Evolutionary conservation across 2,888 invertebrate genomes (phyloP).

Genomic region (Trissonchulus sp.): DNA sequence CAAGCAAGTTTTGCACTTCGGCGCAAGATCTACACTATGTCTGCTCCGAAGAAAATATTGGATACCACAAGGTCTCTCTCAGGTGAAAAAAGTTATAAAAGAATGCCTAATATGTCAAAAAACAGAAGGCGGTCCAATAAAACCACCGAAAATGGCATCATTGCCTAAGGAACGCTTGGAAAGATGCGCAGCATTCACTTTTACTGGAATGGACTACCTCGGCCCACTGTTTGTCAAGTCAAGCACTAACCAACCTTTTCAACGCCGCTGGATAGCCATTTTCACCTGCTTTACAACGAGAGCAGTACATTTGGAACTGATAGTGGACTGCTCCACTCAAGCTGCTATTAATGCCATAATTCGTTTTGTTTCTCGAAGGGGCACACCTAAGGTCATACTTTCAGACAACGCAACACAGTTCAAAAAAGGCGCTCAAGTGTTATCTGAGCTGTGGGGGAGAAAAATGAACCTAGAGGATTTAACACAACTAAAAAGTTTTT

Average conservation of each 20-base stretch:
- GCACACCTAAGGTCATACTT: slow-evolving; percentile 47
- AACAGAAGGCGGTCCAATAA: slow-evolving; percentile 23
- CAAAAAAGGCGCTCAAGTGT: too few species aligned
- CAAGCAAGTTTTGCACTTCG: slow-evolving; percentile 17
- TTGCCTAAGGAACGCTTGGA: slow-evolving; percentile 27
- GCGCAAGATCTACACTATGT: slow-evolving; percentile 20
- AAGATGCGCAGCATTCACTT: slow-evolving; percentile 13
- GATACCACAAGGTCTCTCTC: slow-evolving; percentile 26
- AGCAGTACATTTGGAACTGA: slow-evolving; percentile 52
- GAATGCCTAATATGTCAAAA: slow-evolving; percentile 24
- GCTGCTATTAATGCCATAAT: slow-evolving; percentile 46
- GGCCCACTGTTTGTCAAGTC: slow-evolving; percentile 49
- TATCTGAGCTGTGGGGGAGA: too few species aligned
- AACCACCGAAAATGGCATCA: slow-evolving; percentile 27
- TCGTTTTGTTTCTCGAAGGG: slow-evolving; percentile 48
- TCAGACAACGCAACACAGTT: slow-evolving; percentile 55
- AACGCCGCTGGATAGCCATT: slow-evolving; percentile 47
- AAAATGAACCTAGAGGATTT: too few species aligned
- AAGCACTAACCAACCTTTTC: slow-evolving; percentile 40
- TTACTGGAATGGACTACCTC: slow-evolving; percentile 50
- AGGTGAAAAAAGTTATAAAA: slow-evolving; percentile 25
- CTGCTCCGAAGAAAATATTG: slow-evolving; percentile 22
- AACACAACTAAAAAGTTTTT: too few species aligned
- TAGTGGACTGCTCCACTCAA: slow-evolving; percentile 43
- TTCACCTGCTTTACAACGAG: slow-evolving; percentile 53